Evolutionary conservation across 2,888 invertebrate species (phyloP).

Genomic region (Agrochola lychnidis): DNA sequence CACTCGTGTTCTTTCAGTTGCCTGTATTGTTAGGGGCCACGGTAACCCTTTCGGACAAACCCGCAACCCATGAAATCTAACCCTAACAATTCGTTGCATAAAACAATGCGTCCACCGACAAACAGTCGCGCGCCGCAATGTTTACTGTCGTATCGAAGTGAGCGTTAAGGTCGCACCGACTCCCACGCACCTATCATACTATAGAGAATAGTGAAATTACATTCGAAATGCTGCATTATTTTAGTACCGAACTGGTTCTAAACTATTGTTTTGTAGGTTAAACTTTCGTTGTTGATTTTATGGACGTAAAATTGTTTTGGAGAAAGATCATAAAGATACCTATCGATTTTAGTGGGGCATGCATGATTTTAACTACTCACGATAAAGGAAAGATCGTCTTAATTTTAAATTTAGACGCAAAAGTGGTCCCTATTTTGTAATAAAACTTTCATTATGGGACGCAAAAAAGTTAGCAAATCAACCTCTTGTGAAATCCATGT

Average conservation of each 20-base stretch:
- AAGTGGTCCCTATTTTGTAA: no score
- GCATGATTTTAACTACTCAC: not conserved
- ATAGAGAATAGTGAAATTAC: slow-evolving; percentile 53
- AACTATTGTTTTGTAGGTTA: slow-evolving; percentile 52
- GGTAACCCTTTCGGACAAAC: no score
- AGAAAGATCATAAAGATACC: slow-evolving; percentile 15
- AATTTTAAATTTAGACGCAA: no score
- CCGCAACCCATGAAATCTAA: not conserved
- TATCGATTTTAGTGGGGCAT: not conserved
- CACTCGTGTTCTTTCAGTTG: no score
- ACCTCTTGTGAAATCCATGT: no score
- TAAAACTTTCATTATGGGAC: no score
- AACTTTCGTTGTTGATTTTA: slow-evolving; percentile 41
- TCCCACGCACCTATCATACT: slow-evolving; percentile 52
- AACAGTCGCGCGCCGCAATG: slow-evolving; percentile 19
- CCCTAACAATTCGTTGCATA: slow-evolving; percentile 39
- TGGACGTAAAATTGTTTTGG: slow-evolving; percentile 23
- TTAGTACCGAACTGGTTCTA: slow-evolving; percentile 34
- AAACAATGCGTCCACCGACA: slow-evolving; percentile 42
- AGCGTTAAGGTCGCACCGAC: slow-evolving; percentile 63
- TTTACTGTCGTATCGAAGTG: slow-evolving; percentile 24
- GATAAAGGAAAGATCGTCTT: not conserved
- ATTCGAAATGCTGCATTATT: slow-evolving; percentile 55
- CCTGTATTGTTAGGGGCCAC: no score
- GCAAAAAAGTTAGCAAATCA: no score